Evolutionary conservation across 2,888 invertebrate species (phyloP).

Genomic region (Thera obeliscata): DNA sequence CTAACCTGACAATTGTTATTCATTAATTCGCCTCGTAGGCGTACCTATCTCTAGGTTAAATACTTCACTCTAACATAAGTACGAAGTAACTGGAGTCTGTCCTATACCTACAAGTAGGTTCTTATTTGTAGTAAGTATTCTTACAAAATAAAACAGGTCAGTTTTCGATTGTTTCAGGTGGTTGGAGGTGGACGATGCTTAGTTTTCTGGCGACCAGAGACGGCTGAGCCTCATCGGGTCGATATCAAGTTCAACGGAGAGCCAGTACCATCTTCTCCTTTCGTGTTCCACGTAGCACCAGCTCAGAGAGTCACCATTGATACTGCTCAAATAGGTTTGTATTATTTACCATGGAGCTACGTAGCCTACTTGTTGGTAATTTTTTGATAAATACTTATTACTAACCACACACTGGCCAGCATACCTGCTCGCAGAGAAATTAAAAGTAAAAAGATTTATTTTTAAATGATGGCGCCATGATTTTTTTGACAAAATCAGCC

Average conservation of each 20-base stretch:
- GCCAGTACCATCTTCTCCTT: conserved; percentile 95
- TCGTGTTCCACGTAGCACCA: conserved; percentile 89
- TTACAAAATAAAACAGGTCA: too few species aligned
- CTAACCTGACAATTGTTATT: neutral
- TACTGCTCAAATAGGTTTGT: conserved; percentile 76
- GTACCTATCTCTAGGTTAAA: too few species aligned
- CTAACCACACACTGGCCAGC: neutral
- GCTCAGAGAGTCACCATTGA: conserved; percentile 78
- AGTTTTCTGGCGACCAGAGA: conserved; percentile 97
- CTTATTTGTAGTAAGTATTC: too few species aligned
- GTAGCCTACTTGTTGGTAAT: too few species aligned
- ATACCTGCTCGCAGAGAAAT: neutral
- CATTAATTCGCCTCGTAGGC: too few species aligned
- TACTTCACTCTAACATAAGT: too few species aligned
- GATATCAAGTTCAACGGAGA: conserved; percentile 98
- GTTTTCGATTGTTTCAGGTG: conserved; percentile 80
- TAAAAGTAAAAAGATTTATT: conserved; percentile 10
- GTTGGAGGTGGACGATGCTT: conserved; percentile 97
- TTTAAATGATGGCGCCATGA: conserved; percentile 13
- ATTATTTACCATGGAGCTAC: neutral
- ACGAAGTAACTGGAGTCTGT: too few species aligned
- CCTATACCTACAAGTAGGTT: too few species aligned
- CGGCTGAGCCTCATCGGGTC: conserved; percentile 95
- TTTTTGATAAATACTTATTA: too few species aligned
- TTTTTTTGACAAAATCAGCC: conserved; percentile 5